Evolutionary conservation across 1,140 invertebrate species (phyloP), one percentile per base, ranked within the genome.

Genomic region (Cyrtorhinus lividipennis): DNA sequence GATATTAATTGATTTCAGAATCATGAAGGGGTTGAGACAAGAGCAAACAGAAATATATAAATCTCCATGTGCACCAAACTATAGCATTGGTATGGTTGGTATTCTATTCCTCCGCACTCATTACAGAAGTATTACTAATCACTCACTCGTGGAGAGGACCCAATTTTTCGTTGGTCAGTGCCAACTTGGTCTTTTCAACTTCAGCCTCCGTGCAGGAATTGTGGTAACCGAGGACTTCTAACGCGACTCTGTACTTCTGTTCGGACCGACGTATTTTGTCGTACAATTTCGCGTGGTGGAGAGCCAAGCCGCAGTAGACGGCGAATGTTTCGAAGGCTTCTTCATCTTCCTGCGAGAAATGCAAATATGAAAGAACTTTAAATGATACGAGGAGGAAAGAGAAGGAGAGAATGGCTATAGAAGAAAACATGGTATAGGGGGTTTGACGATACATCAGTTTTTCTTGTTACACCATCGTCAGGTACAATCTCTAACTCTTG

Each of bases 221-320:
- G 72, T 92, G 88, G 70, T 92, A 92, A 46, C 86, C 85, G 3
- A 90, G 71, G 0, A 92, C 86, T 72, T 92, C 88, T 46, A 90
- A 71, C 1, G 88, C 87, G 1, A 92, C 87, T 69, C 78, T 76
- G 70, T 90, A 90, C 72, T 89, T 90, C 73, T 91, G 87, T 70
- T 92, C 88, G 2, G 88, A 90, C 59, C 83, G 74, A 63, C 83
- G 77, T 24, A 92, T 90, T 74, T 88, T 87, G 67, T 90, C 87
- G 69, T 92, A 92, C 1, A 92, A 72, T 72, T 88, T 88, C 18
- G 88, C 87, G 72, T 92, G 87, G 72, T 92, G 84, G 26, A 92
- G 76, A 5, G 88, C 89, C 5, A 92, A 73, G 0, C 88, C 89
- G 72, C 89, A 92, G 70, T 91, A 92, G 18, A 88, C 80, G 0